Conservation (phyloP, 2,113 vertebrate genomes). For the Gasterosteus aculeatus region DNA sequence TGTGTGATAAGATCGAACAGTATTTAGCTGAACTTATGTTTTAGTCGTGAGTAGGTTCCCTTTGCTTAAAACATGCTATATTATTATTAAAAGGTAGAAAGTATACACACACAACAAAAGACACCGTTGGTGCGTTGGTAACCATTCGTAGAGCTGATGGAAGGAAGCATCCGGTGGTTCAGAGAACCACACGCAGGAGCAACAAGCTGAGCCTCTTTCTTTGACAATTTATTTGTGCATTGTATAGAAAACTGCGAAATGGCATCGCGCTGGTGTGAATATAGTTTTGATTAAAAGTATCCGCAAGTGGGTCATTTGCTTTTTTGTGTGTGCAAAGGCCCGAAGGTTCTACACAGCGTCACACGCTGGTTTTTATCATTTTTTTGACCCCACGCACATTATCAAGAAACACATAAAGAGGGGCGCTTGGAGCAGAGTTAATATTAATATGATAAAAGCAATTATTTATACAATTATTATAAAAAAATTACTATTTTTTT, state of each 20-base stretch:
- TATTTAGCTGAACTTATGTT: background rate
- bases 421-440: background rate
- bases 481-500: constrained; percentile 13
- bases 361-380: constrained; percentile 13
- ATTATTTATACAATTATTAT: too few relatives aligned
- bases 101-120: background rate
- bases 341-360: constrained; percentile 37
- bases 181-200: background rate
- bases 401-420: constrained; percentile 17
- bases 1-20: background rate
- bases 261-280: background rate
- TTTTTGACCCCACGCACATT: background rate
- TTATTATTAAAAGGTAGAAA: background rate
- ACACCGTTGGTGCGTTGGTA: background rate
- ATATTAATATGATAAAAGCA: constrained; percentile 14
- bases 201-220: background rate
- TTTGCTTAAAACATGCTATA: background rate
- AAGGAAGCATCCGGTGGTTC: background rate
- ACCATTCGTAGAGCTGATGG: background rate
- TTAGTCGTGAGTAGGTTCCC: background rate
- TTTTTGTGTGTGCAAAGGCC: background rate
- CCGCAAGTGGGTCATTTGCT: background rate
- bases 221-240: background rate
- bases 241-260: background rate
- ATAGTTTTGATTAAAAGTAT: background rate